Conservation (phyloP, 2,888 invertebrate species). For the Oasisia sp. region DNA sequence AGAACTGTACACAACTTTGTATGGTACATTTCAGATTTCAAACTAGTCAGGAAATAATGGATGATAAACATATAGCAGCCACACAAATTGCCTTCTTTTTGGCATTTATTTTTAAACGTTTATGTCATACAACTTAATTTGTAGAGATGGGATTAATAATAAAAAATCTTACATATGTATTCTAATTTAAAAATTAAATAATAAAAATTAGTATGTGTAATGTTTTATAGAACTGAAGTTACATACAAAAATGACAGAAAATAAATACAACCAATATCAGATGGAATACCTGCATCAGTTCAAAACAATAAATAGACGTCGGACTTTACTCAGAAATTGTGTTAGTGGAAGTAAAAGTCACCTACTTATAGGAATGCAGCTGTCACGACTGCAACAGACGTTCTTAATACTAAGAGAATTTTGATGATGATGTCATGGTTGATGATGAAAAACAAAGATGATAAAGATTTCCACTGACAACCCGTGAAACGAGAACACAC, state of each 20-base stretch:
- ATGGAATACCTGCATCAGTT: too few species aligned
- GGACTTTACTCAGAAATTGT: too few species aligned
- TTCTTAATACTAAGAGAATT: too few species aligned
- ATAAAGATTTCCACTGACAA: not conserved
- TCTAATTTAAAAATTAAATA: not conserved
- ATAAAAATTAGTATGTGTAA: not conserved
- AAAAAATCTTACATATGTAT: not conserved
- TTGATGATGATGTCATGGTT: not conserved
- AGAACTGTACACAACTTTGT: not conserved
- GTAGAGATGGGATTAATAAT: not conserved
- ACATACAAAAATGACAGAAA: not conserved
- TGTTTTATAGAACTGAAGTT: not conserved
- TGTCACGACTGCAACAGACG: too few species aligned
- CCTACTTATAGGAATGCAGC: too few species aligned
- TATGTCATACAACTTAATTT: too few species aligned
- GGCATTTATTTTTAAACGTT: not conserved
- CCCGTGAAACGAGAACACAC: constrained; percentile 18
- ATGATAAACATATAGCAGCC: not conserved
- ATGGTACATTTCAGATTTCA: not conserved
- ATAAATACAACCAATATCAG: not conserved
- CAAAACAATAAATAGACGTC: too few species aligned
- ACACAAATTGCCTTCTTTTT: not conserved
- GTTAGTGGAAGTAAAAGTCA: too few species aligned
- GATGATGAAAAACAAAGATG: not conserved
- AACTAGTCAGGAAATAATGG: not conserved